A percentile compares a stretch with the other conserved stretches of the same genome.
phyloP scores from a whole-genome alignment of 53 echinoderm and acorn worm genomes.

The Apostichopus leukothele region DNA sequence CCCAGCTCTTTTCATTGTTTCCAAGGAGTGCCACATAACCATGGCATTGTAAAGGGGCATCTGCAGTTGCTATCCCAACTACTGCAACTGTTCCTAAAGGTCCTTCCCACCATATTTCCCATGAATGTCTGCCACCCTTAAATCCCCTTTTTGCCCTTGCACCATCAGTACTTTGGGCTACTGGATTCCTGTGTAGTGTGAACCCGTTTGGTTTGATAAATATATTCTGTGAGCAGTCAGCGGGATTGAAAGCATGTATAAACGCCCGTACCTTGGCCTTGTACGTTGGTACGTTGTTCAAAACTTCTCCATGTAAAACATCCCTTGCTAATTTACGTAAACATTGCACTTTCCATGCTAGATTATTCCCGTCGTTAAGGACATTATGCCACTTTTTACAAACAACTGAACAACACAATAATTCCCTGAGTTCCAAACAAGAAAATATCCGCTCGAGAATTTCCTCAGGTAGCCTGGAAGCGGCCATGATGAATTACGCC shows the following conservation, averaged over 20 bases:
- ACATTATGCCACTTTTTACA: conserved; percentile 92
- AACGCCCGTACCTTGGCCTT: conserved; percentile 88
- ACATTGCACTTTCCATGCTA: conserved; percentile 93
- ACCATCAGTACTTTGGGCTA: conserved; percentile 97
- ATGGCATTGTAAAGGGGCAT: conserved; percentile 94
- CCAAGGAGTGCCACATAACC: conserved; percentile 92
- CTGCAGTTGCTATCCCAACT: conserved; percentile 88
- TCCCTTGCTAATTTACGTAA: conserved; percentile 81
- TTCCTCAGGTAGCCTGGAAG: conserved; percentile 81
- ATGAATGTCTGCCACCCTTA: conserved; percentile 85
- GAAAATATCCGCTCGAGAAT: conserved; percentile 93
- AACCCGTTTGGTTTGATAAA: conserved; percentile 93
- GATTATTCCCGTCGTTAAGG: conserved; percentile 92
- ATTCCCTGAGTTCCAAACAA: conserved; percentile 85
- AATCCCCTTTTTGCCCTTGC: conserved; percentile 88
- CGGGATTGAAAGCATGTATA: conserved; percentile 91
- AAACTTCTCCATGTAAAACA: conserved; percentile 79
- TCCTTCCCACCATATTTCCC: conserved; percentile 99
- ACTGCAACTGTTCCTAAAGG: conserved; percentile 98
- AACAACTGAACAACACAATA: conserved; percentile 82
- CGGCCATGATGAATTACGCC: conserved; percentile 55
- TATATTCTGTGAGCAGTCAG: conserved; percentile 93
- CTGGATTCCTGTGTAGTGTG: conserved; percentile 94
- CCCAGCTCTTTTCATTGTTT: conserved; percentile 98
- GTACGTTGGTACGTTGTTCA: conserved; percentile 90